These are phyloP conservation scores for Tenthredo distinguenda DNA, from an alignment of 2,888 invertebrate species.

Conservation along the genomic window DNA sequence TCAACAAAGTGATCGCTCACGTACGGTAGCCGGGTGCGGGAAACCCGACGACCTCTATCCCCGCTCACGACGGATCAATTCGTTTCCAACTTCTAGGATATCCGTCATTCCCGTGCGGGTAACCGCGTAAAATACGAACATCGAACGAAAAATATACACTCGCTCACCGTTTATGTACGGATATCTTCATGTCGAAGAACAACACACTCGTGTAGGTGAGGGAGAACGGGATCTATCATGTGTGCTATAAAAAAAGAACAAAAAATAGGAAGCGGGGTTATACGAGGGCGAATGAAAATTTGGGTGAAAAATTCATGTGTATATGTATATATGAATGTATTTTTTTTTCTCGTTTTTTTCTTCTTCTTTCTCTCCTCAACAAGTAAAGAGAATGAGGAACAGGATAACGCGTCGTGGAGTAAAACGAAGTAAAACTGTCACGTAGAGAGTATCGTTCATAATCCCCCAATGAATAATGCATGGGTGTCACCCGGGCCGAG, in stretches of 20 bases:
- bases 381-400: background rate
- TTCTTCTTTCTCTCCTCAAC: background rate
- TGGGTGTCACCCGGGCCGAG: constrained; percentile 56
- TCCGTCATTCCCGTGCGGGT: constrained; percentile 38
- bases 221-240: too few relatives aligned
- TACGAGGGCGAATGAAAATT: background rate
- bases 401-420: background rate
- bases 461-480: constrained; percentile 74
- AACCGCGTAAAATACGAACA: constrained; percentile 31
- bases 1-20: constrained; percentile 46
- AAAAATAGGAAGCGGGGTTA: background rate
- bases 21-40: constrained; percentile 35
- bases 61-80: constrained; percentile 47
- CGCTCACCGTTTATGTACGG: background rate
- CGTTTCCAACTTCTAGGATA: constrained; percentile 47
- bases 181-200: background rate
- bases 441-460: constrained; percentile 74
- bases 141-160: constrained; percentile 2
- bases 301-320: background rate
- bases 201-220: too few relatives aligned
- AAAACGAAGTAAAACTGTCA: constrained; percentile 60
- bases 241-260: too few relatives aligned
- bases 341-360: too few relatives aligned
- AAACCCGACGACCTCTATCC: constrained; percentile 46
- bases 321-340: too few relatives aligned